Conservation (phyloP, 2,113 vertebrate species). For the Mionectes macconnelli region DNA sequence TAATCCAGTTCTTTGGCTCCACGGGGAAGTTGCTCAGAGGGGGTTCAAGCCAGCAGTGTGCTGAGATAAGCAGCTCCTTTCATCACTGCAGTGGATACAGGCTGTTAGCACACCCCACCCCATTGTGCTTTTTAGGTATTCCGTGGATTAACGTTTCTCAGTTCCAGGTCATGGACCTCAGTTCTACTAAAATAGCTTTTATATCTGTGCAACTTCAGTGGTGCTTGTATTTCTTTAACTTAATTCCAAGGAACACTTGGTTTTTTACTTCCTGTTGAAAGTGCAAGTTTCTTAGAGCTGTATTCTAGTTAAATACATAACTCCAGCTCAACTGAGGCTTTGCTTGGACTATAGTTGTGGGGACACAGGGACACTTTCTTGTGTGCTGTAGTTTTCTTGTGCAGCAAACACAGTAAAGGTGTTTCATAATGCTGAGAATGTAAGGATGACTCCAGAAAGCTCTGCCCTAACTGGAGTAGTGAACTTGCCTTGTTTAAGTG, state of each 20-base stretch:
- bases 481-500: not conserved
- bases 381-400: not conserved
- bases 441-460: not conserved
- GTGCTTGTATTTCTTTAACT: not conserved
- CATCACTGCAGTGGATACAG: not conserved
- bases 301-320: not conserved
- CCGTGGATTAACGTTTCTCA: not conserved
- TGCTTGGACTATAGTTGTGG: not conserved
- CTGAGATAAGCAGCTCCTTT: not conserved
- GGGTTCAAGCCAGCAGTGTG: not conserved
- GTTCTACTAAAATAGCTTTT: not conserved
- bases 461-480: not conserved
- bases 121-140: not conserved
- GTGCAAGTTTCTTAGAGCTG: not conserved
- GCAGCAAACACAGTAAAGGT: not conserved
- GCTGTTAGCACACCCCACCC: fast-evolving
- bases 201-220: not conserved
- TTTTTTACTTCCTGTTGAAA: not conserved
- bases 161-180: not conserved
- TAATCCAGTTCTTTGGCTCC: not conserved
- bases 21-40: not conserved
- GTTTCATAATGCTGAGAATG: not conserved
- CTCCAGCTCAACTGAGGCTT: not conserved
- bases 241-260: not conserved
- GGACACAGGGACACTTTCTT: fast-evolving